These are phyloP conservation scores for Pollenia labialis DNA, from an alignment of 2,888 invertebrate genomes.

Conservation along the genomic window DNA sequence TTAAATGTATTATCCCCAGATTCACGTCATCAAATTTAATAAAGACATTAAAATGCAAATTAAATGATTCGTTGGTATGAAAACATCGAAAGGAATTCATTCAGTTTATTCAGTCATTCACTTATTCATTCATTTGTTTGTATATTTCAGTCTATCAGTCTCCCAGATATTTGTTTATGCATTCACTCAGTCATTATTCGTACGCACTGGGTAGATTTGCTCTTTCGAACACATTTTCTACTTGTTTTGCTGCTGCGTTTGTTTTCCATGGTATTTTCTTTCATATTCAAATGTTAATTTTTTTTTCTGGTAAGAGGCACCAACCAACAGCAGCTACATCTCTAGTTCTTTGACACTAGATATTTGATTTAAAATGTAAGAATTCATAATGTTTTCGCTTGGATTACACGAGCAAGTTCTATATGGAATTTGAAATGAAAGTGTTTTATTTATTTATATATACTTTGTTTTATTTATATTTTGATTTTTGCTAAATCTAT, in stretches of 20 bases:
- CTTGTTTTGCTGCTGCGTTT: background rate
- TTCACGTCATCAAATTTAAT: constrained; percentile 23
- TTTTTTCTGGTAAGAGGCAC: background rate
- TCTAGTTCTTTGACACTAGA: no score
- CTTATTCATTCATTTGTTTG: background rate
- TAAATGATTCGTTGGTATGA: constrained; percentile 40
- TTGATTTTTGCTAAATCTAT: no score
- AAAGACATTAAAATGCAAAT: constrained; percentile 60
- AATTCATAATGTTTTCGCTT: no score
- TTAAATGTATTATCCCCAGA: background rate
- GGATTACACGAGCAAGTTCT: no score
- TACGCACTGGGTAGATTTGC: background rate
- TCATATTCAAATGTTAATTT: background rate
- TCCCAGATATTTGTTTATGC: background rate
- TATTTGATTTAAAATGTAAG: no score
- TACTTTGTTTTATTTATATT: no score
- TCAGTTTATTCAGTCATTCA: background rate
- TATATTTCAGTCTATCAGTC: background rate
- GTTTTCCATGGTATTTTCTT: background rate
- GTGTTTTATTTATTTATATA: no score
- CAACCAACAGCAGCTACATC: no score
- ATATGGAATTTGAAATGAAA: no score
- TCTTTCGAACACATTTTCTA: background rate
- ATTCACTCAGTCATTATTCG: background rate
- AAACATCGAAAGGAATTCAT: background rate